These are phyloP conservation scores for Orestias chungarensis DNA, from an alignment of 2,797 vertebrate genomes.

Conservation along the genomic window DNA sequence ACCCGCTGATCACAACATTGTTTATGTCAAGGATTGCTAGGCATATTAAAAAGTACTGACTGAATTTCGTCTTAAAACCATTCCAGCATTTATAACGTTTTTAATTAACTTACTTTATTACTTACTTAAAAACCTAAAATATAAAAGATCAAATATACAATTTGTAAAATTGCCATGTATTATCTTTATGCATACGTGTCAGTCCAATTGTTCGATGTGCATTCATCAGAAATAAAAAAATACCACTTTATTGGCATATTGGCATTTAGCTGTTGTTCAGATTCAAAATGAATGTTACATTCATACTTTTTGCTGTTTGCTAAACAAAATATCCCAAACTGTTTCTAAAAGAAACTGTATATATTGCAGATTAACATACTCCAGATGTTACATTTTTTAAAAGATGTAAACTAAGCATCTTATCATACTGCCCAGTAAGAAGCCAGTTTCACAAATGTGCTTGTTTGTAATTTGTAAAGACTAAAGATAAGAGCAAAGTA, in stretches of 20 bases:
- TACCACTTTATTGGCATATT: too few species aligned
- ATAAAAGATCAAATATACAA: neutral
- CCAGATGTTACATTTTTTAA: neutral
- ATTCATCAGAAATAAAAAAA: neutral
- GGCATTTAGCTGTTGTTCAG: neutral
- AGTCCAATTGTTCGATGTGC: neutral
- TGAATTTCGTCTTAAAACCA: neutral
- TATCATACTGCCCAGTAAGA: too few species aligned
- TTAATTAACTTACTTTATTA: neutral
- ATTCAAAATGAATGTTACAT: neutral
- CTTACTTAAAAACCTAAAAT: neutral
- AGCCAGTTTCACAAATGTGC: neutral
- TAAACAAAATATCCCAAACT: neutral
- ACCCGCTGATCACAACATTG: neutral
- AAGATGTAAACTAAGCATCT: neutral
- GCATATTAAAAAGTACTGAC: neutral
- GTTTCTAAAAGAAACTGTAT: neutral
- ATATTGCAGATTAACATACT: neutral
- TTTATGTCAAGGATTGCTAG: neutral
- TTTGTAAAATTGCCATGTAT: neutral
- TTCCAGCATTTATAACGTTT: neutral
- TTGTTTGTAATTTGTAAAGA: neutral
- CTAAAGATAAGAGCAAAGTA: neutral
- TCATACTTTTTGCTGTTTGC: neutral
- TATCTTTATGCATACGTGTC: neutral